Evolutionary conservation across 2,113 vertebrate species (phyloP).

Genomic region (Strix uralensis): DNA sequence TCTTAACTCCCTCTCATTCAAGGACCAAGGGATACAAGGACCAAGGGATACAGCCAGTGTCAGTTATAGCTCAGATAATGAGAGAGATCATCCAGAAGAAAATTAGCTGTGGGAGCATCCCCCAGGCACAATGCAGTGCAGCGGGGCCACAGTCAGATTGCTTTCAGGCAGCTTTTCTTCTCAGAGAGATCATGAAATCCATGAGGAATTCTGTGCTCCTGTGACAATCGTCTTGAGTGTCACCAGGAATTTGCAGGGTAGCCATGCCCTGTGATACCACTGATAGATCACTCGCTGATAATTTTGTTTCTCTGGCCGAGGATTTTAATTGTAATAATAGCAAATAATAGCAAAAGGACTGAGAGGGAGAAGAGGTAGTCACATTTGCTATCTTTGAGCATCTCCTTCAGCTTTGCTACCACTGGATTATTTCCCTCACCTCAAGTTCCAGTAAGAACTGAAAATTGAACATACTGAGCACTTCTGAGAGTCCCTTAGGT

Average conservation of each 20-base stretch:
- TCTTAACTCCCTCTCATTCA: background rate
- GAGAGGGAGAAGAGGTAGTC: background rate
- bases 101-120: background rate
- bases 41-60: background rate
- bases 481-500: background rate
- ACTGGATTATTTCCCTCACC: background rate
- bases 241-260: background rate
- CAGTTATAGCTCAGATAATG: background rate
- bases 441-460: background rate
- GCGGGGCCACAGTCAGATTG: background rate
- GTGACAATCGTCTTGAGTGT: background rate
- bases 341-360: background rate
- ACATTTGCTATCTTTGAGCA: background rate
- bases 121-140: accelerated
- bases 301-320: background rate
- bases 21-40: background rate
- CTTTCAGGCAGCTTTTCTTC: background rate
- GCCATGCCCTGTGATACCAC: background rate
- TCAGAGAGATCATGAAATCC: background rate
- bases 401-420: background rate
- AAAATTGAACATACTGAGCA: background rate
- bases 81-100: background rate
- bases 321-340: background rate
- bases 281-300: background rate
- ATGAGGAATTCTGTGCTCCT: background rate